A percentile compares a stretch with the other conserved stretches of the same genome.
These are phyloP conservation scores for Mesodorylaimus sp. DNA, from an alignment of 2,888 invertebrate species.

Conservation along the genomic window DNA sequence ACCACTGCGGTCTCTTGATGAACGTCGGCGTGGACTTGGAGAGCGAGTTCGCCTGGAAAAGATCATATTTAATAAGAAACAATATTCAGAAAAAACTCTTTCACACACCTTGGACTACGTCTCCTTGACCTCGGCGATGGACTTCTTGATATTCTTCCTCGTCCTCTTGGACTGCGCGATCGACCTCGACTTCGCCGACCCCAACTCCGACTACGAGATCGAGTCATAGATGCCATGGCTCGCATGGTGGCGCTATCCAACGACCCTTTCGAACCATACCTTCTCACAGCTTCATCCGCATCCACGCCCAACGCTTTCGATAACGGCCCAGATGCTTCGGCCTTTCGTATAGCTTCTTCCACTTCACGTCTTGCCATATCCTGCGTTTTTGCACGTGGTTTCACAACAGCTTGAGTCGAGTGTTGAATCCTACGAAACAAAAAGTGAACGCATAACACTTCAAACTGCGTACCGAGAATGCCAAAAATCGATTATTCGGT, in stretches of 20 bases:
- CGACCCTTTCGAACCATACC: background rate
- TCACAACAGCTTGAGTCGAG: constrained; percentile 66
- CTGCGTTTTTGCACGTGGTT: constrained; percentile 78
- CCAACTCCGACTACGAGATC: too few relatives aligned
- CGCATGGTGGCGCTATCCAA: too few relatives aligned
- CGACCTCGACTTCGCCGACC: background rate
- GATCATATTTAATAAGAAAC: background rate
- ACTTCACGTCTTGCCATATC: constrained; percentile 86
- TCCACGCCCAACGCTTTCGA: background rate
- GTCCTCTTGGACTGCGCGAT: background rate
- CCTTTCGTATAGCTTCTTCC: constrained; percentile 87
- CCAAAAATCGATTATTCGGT: too few relatives aligned
- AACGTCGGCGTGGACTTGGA: background rate
- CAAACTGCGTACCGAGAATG: too few relatives aligned
- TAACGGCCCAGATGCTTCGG: constrained; percentile 41
- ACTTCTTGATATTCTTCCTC: background rate
- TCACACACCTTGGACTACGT: background rate
- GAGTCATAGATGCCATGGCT: too few relatives aligned
- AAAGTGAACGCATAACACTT: constrained; percentile 1
- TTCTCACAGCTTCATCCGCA: background rate
- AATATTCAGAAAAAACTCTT: too few relatives aligned
- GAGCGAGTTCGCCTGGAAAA: background rate
- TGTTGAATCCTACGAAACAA: constrained; percentile 49
- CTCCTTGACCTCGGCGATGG: background rate
- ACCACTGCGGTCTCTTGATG: too few relatives aligned